Evolutionary conservation across 2,888 invertebrate species (phyloP).

Genomic region (Apamea sordens): DNA sequence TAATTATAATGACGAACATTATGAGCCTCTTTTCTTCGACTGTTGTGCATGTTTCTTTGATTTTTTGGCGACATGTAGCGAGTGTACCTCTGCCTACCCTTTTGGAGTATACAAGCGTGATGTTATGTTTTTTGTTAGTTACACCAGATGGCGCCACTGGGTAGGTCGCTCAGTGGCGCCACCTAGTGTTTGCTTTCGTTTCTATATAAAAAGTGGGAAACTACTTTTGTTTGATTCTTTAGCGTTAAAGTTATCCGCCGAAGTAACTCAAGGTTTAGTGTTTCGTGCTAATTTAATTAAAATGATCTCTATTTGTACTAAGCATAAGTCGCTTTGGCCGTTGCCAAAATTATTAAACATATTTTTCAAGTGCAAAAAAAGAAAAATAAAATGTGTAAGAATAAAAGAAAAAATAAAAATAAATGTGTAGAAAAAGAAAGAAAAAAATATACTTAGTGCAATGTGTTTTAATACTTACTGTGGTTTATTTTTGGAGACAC

Average conservation of each 20-base stretch:
- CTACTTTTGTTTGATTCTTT: slow-evolving; percentile 11
- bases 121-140: too few species aligned
- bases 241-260: not conserved
- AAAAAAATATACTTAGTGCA: not conserved
- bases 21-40: not conserved
- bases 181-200: not conserved
- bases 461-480: not conserved
- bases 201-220: not conserved
- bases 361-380: not conserved
- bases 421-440: too few species aligned
- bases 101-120: too few species aligned
- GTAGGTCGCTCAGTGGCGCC: not conserved
- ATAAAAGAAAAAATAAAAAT: not conserved
- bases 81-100: not conserved
- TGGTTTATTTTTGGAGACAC: not conserved
- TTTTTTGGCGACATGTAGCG: not conserved
- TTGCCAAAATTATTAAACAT: not conserved
- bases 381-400: not conserved
- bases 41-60: not conserved
- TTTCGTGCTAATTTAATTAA: not conserved
- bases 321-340: not conserved
- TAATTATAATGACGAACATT: too few species aligned
- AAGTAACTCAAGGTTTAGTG: not conserved
- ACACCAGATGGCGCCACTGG: not conserved
- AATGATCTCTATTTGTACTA: not conserved